These are phyloP conservation scores for Cynodonichthys magdalenae DNA, from an alignment of 2,797 vertebrate genomes.

Conservation along the genomic window DNA sequence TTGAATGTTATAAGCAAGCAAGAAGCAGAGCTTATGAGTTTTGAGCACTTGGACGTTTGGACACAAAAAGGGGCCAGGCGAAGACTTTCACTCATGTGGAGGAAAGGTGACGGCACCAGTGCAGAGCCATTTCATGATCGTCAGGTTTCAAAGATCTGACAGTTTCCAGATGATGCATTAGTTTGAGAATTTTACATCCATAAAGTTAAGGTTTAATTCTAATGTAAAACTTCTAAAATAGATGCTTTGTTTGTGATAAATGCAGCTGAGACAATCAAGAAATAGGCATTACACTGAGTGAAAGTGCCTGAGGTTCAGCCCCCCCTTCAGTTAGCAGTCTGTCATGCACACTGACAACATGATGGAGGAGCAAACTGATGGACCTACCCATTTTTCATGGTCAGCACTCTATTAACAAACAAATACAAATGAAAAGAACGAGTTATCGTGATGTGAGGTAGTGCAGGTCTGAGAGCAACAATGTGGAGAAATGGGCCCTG, in stretches of 20 bases:
- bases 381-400: constrained; percentile 90
- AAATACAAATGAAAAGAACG: constrained; percentile 78
- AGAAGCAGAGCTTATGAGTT: constrained; percentile 39
- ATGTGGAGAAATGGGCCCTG: constrained; percentile 46
- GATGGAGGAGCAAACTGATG: constrained; percentile 71
- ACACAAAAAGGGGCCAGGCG: constrained; percentile 39
- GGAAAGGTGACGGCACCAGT: constrained; percentile 43
- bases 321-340: constrained; percentile 35
- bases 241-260: constrained; percentile 16
- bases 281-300: constrained; percentile 67
- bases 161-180: constrained; percentile 10
- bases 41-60: constrained; percentile 45
- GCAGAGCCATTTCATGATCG: constrained; percentile 68
- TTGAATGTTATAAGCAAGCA: constrained; percentile 24
- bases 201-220: constrained; percentile 25
- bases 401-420: constrained; percentile 86
- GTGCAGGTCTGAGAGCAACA: constrained; percentile 58
- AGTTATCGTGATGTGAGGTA: constrained; percentile 54
- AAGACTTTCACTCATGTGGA: constrained; percentile 52
- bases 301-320: constrained; percentile 59
- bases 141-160: constrained; percentile 50
- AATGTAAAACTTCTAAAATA: constrained; percentile 6
- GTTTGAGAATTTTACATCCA: not conserved
- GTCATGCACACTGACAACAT: constrained; percentile 76
- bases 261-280: constrained; percentile 54